These are phyloP conservation scores for Synergus laeviventris DNA, from an alignment of 2,888 invertebrate species.

Conservation along the genomic window DNA sequence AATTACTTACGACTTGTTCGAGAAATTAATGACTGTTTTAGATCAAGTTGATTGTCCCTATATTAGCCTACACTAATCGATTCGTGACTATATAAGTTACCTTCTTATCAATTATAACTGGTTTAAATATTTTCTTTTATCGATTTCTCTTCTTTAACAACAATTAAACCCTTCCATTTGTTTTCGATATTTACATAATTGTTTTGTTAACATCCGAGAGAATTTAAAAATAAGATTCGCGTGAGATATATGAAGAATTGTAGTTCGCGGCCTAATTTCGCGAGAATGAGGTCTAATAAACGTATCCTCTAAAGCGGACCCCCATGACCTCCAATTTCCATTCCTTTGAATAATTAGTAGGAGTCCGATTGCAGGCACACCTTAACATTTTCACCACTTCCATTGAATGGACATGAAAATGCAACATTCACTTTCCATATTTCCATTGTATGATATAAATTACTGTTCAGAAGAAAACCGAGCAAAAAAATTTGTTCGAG, in stretches of 20 bases:
- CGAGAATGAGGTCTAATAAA: constrained; percentile 59
- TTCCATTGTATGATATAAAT: not conserved
- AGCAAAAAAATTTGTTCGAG: constrained; percentile 17
- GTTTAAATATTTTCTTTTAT: not conserved
- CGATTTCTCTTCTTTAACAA: not conserved
- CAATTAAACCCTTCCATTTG: not conserved
- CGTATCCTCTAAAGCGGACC: constrained; percentile 54
- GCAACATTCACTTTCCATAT: constrained; percentile 14
- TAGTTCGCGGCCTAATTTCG: constrained; percentile 54
- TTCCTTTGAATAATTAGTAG: constrained; percentile 64
- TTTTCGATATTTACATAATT: not conserved
- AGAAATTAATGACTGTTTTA: not conserved
- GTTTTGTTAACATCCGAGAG: not conserved
- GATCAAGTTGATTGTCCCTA: not conserved
- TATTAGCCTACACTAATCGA: not conserved
- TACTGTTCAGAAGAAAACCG: not conserved
- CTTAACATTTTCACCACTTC: constrained; percentile 49
- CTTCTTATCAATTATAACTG: not conserved
- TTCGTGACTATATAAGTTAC: not conserved
- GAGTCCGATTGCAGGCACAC: constrained; percentile 51
- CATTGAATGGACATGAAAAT: constrained; percentile 30
- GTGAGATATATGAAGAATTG: constrained; percentile 9
- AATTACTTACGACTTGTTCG: not conserved
- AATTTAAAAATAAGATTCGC: not conserved
- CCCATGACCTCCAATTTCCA: constrained; percentile 61